Evolutionary conservation across 2,113 vertebrate genomes (phyloP).

Genomic region (Leuciscus idus): DNA sequence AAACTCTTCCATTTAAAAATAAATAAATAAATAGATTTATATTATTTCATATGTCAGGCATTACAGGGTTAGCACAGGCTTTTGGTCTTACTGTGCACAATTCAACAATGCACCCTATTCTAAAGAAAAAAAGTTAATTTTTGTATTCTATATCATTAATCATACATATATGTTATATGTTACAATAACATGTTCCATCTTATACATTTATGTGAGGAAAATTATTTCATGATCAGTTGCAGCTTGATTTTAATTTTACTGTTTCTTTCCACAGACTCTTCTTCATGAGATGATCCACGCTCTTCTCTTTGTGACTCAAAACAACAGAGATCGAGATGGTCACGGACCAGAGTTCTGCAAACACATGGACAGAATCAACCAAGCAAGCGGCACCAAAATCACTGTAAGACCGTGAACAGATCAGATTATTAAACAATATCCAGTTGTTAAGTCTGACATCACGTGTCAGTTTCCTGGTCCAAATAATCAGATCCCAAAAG

Average conservation of each 20-base stretch:
- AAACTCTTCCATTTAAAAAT: background rate
- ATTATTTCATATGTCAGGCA: too few relatives aligned
- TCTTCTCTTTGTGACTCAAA: conserved; percentile 93
- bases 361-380: conserved; percentile 94
- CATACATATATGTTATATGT: too few relatives aligned
- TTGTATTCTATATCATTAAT: background rate
- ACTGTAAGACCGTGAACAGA: conserved; percentile 74
- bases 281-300: conserved; percentile 99
- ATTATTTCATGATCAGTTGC: background rate
- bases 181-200: background rate
- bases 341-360: conserved; percentile 96
- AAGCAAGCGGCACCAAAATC: conserved; percentile 86
- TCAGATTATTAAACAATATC: background rate
- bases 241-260: background rate
- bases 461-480: background rate
- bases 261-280: conserved; percentile 81
- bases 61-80: background rate
- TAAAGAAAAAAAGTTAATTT: background rate
- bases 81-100: background rate
- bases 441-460: background rate
- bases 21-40: background rate
- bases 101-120: background rate
- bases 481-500: background rate
- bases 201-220: background rate
- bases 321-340: conserved; percentile 87